A percentile compares a stretch with the other conserved stretches of the same genome.
Conservation (phyloP, 2,113 vertebrate species). For the Phalacrocorax carbo region DNA sequence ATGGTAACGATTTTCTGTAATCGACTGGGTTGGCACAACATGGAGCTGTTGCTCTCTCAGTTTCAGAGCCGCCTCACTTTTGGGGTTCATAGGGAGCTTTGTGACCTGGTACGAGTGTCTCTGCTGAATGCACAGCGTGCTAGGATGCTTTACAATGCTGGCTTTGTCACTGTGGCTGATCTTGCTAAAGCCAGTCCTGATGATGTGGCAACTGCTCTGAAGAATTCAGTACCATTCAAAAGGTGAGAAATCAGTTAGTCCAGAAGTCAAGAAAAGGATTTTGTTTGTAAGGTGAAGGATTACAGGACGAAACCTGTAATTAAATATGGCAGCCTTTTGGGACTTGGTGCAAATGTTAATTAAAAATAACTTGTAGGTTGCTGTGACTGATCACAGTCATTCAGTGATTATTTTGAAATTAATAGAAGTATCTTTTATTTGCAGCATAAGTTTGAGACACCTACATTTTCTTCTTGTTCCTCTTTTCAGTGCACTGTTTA, state of each 20-base stretch:
- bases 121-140: constrained; percentile 89
- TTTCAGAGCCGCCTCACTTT: constrained; percentile 96
- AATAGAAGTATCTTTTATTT: background rate
- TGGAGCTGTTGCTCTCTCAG: constrained; percentile 94
- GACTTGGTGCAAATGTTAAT: background rate
- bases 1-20: constrained; percentile 96
- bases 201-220: constrained; percentile 85
- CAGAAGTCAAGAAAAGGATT: background rate
- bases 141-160: constrained; percentile 82
- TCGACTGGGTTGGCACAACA: constrained; percentile 94
- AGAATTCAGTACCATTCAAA: constrained; percentile 90
- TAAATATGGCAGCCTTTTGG: background rate
- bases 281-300: background rate
- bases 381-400: background rate
- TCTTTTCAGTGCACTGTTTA: background rate
- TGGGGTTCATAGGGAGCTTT: constrained; percentile 93
- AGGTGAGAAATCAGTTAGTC: constrained; percentile 76
- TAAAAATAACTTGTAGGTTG: background rate
- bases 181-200: constrained; percentile 81
- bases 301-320: background rate
- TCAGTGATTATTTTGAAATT: background rate
- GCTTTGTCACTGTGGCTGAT: constrained; percentile 88
- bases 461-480: background rate
- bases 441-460: background rate
- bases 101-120: constrained; percentile 91